A percentile compares a stretch with the other conserved stretches of the same genome.
Conservation (phyloP, 2,797 vertebrate genomes). For the Falco peregrinus region DNA sequence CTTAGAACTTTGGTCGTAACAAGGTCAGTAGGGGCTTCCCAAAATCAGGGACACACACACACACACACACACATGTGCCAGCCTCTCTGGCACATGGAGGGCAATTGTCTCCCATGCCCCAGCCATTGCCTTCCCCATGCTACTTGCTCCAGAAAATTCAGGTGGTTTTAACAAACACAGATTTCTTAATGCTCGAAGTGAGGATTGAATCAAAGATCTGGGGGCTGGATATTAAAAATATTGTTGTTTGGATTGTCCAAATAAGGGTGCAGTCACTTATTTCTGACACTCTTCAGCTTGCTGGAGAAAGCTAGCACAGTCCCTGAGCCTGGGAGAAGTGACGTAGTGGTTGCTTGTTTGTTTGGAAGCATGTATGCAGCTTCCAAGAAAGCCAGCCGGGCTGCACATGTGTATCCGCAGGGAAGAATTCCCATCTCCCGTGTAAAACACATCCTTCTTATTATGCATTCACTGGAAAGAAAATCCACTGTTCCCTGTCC, state of each 20-base stretch:
- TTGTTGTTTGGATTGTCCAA: background rate
- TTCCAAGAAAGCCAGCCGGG: conserved; percentile 41
- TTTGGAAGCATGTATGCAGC: background rate
- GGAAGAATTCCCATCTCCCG: conserved; percentile 14
- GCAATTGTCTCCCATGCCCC: background rate
- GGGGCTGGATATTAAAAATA: background rate
- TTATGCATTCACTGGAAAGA: background rate
- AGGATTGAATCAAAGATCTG: background rate
- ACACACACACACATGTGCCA: fast-evolving
- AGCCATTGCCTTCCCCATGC: background rate
- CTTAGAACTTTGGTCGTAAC: background rate
- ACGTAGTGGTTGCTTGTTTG: background rate
- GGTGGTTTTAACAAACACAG: background rate
- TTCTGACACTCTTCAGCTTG: background rate
- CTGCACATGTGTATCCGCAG: background rate
- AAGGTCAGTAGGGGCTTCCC: background rate
- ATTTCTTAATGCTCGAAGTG: background rate
- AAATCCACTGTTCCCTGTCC: background rate
- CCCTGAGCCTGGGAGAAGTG: background rate
- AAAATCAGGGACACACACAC: background rate
- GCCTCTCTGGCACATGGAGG: background rate
- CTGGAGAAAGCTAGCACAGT: background rate
- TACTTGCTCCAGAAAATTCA: background rate
- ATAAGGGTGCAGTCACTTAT: background rate
- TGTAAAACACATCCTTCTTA: background rate